Evolutionary conservation across 35 echinoderm and acorn worm genomes (phyloP).

Genomic region (Ophioderma brevispina): DNA sequence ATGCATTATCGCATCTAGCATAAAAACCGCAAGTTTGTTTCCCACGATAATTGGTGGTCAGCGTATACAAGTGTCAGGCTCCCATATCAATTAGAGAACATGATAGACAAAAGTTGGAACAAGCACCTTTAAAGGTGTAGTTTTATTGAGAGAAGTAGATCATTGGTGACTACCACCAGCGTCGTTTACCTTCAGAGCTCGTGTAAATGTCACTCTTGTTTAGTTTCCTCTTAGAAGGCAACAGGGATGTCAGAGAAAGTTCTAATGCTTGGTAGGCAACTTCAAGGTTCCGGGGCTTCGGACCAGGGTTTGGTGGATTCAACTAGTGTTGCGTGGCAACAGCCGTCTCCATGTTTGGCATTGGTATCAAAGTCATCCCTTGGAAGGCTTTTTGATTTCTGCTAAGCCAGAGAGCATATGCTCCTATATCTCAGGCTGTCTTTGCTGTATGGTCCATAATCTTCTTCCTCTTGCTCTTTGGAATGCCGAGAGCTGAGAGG

Average conservation of each 20-base stretch:
- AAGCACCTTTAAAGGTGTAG: no score
- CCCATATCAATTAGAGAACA: no score
- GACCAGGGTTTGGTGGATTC: neutral
- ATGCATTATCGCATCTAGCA: no score
- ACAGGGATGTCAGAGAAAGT: neutral
- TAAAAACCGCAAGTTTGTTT: no score
- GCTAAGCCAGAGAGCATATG: neutral
- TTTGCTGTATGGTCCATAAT: neutral
- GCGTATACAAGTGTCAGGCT: no score
- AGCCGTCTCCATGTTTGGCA: neutral
- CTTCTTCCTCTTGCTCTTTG: neutral
- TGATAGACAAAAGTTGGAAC: no score
- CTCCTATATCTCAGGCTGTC: neutral
- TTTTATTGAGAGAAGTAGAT: no score
- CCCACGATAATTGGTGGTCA: no score
- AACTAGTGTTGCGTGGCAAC: neutral
- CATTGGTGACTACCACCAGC: no score
- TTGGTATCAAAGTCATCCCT: neutral
- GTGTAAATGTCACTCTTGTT: no score
- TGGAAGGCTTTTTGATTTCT: neutral
- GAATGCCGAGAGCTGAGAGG: neutral
- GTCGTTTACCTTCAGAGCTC: no score
- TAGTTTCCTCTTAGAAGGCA: neutral
- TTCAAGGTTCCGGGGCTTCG: neutral
- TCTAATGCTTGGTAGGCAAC: neutral